A percentile compares a stretch with the other conserved stretches of the same genome.
Evolutionary conservation across 2,113 vertebrate genomes (phyloP).

Genomic region (Menidia beryllina): DNA sequence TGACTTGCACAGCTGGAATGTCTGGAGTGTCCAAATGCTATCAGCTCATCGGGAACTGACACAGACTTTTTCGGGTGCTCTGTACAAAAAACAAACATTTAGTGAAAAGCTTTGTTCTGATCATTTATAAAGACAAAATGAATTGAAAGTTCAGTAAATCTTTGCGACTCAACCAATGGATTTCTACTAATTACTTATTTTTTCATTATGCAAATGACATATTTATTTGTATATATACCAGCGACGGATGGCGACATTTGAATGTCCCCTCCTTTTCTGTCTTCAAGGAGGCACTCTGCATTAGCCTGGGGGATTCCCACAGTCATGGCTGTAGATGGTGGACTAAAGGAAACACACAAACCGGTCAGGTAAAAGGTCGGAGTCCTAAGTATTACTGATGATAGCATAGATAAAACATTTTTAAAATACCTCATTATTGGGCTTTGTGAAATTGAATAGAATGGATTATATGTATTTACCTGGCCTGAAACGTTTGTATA

Average conservation of each 20-base stretch:
- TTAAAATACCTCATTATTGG: background rate
- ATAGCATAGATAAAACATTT: no score
- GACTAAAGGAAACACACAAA: conserved; percentile 74
- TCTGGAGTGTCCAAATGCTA: conserved; percentile 89
- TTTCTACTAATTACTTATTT: background rate
- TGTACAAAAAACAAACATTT: conserved; percentile 46
- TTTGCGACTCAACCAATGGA: background rate
- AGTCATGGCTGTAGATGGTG: conserved; percentile 91
- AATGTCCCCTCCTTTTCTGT: conserved; percentile 89
- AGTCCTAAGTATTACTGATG: background rate
- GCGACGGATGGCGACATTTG: conserved; percentile 78
- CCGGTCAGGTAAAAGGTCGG: background rate
- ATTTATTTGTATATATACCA: conserved; percentile 38
- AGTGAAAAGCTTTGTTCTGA: background rate
- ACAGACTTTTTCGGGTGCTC: conserved; percentile 84
- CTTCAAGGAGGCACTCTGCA: conserved; percentile 87
- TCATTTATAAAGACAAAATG: background rate
- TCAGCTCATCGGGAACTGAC: conserved; percentile 89
- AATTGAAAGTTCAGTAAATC: background rate
- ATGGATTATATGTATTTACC: no score
- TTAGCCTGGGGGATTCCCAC: conserved; percentile 86
- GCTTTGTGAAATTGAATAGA: background rate
- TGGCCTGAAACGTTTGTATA: no score
- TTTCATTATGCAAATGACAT: background rate
- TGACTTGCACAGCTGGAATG: conserved; percentile 93